Conservation (phyloP, 1,140 invertebrate genomes). For the Battus philenor region DNA sequence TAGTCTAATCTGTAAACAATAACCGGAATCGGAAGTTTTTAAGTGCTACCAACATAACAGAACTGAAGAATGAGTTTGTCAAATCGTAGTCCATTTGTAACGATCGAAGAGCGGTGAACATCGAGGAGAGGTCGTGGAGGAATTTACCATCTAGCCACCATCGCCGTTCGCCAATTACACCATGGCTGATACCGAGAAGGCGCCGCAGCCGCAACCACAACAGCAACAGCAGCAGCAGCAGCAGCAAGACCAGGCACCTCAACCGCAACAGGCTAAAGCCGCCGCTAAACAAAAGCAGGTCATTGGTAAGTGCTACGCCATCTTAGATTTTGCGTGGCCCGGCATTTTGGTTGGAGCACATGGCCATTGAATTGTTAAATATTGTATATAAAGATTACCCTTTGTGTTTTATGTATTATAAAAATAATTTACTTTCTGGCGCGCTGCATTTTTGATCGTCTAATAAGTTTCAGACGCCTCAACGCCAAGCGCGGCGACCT, state of each 20-base stretch:
- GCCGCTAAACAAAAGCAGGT: constrained; percentile 75
- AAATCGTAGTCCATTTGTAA: constrained; percentile 31
- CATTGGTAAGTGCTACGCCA: constrained; percentile 73
- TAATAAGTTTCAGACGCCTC: constrained; percentile 33
- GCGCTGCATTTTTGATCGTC: constrained; percentile 38
- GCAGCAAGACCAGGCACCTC: constrained; percentile 55
- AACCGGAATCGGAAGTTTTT: constrained; percentile 1
- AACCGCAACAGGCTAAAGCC: constrained; percentile 61
- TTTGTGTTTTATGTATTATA: background rate
- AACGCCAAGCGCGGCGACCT: background rate
- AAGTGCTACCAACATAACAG: background rate
- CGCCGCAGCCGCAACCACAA: constrained; percentile 70
- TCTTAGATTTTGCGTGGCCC: constrained; percentile 60
- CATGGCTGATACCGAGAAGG: constrained; percentile 76
- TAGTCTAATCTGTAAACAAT: background rate
- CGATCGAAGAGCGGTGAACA: constrained; percentile 67
- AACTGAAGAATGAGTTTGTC: background rate
- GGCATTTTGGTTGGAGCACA: constrained; percentile 56
- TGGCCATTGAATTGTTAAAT: constrained; percentile 24
- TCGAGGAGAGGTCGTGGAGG: constrained; percentile 75
- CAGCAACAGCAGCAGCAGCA: constrained; percentile 52
- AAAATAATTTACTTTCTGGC: background rate
- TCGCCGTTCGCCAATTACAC: constrained; percentile 76
- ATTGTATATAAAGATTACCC: background rate
- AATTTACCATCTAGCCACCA: constrained; percentile 76